Evolutionary conservation across 2,113 vertebrate species (phyloP).

Genomic region (Phalacrocorax aristotelis): DNA sequence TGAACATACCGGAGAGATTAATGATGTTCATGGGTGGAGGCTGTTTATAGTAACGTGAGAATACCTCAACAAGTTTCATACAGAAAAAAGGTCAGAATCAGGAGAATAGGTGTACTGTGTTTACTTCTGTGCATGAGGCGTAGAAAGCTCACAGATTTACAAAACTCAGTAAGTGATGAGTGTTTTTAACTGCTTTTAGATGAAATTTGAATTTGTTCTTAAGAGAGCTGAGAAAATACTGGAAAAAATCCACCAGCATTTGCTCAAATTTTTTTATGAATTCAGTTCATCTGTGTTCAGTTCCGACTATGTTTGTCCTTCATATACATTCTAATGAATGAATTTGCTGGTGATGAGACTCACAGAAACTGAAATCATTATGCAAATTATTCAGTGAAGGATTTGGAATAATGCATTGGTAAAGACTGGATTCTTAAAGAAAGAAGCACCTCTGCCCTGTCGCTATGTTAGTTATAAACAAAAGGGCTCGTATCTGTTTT

Average conservation of each 20-base stretch:
- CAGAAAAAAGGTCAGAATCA: neutral
- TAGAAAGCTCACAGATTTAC: neutral
- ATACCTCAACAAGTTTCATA: neutral
- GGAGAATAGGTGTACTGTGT: neutral
- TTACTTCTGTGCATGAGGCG: neutral
- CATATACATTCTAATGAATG: neutral
- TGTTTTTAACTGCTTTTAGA: neutral
- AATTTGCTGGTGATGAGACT: neutral
- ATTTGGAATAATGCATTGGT: neutral
- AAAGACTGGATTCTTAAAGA: neutral
- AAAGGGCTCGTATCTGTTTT: neutral
- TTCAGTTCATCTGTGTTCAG: neutral
- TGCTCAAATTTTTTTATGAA: neutral
- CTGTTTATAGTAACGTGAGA: neutral
- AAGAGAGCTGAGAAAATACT: neutral
- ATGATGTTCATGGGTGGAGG: neutral
- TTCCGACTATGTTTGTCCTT: neutral
- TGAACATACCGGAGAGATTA: constrained; percentile 1
- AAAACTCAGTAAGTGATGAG: neutral
- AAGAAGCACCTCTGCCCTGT: neutral
- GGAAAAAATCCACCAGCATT: neutral
- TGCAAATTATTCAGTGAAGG: neutral
- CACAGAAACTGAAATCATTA: neutral
- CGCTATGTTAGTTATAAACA: neutral
- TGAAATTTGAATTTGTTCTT: neutral